These are phyloP conservation scores for Adelognathus sp. DNA, from an alignment of 2,888 invertebrate species.

Conservation along the genomic window DNA sequence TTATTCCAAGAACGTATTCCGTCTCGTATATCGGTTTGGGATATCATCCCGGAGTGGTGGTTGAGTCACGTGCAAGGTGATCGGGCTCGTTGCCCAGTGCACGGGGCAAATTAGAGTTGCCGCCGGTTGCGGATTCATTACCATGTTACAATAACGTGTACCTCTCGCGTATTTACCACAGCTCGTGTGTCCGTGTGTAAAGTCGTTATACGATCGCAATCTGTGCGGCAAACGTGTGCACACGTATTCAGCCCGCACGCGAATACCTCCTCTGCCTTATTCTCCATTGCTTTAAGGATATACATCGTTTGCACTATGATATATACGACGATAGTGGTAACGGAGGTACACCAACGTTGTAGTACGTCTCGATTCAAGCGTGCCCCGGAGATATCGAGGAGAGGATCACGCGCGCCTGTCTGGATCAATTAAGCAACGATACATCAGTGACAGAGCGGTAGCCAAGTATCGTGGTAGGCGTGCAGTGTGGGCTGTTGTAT, in stretches of 20 bases:
- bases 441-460: conserved; percentile 45
- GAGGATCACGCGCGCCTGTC: conserved; percentile 41
- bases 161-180: conserved; percentile 4
- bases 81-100: conserved; percentile 32
- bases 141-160: conserved; percentile 48
- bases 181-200: conserved; percentile 12
- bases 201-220: conserved; percentile 49
- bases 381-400: conserved; percentile 41
- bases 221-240: conserved; percentile 47
- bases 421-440: conserved; percentile 58
- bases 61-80: conserved; percentile 43
- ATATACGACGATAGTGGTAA: conserved; percentile 11
- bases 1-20: background rate
- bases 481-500: conserved; percentile 32
- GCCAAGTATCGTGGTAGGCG: conserved; percentile 26
- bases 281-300: background rate
- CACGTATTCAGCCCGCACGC: conserved; percentile 10
- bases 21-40: conserved; percentile 30
- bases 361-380: conserved; percentile 37
- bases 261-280: background rate
- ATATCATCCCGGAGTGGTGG: conserved; percentile 4
- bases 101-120: conserved; percentile 49
- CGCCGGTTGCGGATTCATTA: conserved; percentile 42
- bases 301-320: background rate
- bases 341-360: background rate